A percentile compares a stretch with the other conserved stretches of the same genome.
These are phyloP conservation scores for Apis cerana DNA, from an alignment of 1,140 invertebrate species.

Conservation along the genomic window DNA sequence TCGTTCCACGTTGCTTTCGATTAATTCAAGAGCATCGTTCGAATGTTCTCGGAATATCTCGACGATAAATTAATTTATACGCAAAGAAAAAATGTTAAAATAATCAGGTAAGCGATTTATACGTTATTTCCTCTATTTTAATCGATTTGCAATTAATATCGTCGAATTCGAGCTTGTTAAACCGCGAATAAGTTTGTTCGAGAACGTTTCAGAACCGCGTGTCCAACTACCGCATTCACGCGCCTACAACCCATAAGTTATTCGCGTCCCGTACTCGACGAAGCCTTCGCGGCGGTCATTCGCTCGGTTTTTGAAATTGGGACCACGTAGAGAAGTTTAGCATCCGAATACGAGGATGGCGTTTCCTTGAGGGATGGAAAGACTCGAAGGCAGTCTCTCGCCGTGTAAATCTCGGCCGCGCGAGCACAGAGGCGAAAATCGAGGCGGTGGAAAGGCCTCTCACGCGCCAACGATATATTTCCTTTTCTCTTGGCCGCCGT, in stretches of 20 bases:
- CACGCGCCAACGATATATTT: slow-evolving; percentile 33
- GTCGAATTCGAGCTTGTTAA: too few species aligned
- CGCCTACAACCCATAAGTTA: not conserved
- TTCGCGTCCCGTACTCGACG: not conserved
- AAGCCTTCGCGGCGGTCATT: slow-evolving; percentile 1
- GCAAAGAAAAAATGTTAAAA: too few species aligned
- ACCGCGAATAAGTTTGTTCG: not conserved
- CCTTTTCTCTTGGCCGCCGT: slow-evolving; percentile 47
- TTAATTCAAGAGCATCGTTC: not conserved
- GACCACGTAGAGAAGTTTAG: not conserved
- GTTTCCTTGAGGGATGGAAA: not conserved
- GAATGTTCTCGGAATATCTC: too few species aligned
- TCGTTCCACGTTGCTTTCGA: not conserved
- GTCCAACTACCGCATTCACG: not conserved
- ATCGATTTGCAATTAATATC: too few species aligned
- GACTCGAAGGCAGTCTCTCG: not conserved
- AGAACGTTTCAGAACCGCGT: not conserved
- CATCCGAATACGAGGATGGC: not conserved
- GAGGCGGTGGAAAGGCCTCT: slow-evolving; percentile 30
- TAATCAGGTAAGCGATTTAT: too few species aligned
- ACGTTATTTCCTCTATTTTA: too few species aligned
- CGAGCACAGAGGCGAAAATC: slow-evolving; percentile 20
- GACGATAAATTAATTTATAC: too few species aligned
- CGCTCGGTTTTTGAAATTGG: not conserved
- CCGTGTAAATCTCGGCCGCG: slow-evolving; percentile 20